Percentiles rank a stretch among this genome's conserved stretches.
Conservation (phyloP, 2,888 invertebrate species). For the Harpalus rubripes region DNA sequence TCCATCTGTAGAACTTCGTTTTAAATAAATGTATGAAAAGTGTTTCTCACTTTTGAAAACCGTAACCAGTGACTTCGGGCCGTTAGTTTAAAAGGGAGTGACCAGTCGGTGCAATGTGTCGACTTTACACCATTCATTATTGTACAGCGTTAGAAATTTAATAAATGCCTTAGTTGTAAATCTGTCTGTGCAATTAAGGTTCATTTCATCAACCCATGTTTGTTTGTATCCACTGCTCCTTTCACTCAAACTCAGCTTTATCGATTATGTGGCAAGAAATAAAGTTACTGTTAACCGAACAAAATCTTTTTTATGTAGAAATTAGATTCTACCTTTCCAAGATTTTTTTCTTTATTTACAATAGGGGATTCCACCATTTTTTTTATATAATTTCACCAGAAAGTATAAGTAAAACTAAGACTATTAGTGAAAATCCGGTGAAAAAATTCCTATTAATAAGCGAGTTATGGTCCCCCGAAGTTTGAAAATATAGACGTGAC, state of each 20-base stretch:
- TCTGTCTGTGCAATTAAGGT: constrained; percentile 71
- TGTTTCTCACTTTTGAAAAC: constrained; percentile 68
- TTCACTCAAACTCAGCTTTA: constrained; percentile 55
- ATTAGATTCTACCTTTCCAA: constrained; percentile 28
- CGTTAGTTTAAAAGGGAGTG: constrained; percentile 71
- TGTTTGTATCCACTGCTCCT: constrained; percentile 69
- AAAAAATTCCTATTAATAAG: no score
- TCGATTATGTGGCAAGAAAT: constrained; percentile 60
- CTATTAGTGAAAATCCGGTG: no score
- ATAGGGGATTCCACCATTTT: no score
- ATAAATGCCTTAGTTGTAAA: constrained; percentile 72
- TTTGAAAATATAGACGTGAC: no score
- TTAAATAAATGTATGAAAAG: constrained; percentile 71
- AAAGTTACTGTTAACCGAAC: constrained; percentile 64
- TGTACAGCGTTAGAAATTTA: constrained; percentile 75
- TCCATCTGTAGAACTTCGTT: constrained; percentile 72
- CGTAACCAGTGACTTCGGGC: constrained; percentile 75
- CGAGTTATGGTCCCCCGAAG: no score
- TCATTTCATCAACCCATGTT: constrained; percentile 68
- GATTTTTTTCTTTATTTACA: constrained; percentile 8
- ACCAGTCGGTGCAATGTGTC: constrained; percentile 71
- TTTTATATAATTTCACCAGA: no score
- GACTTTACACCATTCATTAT: constrained; percentile 69
- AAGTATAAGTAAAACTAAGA: no score
- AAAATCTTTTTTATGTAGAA: constrained; percentile 32